phyloP scores from a whole-genome alignment of 2,797 vertebrate genomes.

The Chromis chromis region DNA sequence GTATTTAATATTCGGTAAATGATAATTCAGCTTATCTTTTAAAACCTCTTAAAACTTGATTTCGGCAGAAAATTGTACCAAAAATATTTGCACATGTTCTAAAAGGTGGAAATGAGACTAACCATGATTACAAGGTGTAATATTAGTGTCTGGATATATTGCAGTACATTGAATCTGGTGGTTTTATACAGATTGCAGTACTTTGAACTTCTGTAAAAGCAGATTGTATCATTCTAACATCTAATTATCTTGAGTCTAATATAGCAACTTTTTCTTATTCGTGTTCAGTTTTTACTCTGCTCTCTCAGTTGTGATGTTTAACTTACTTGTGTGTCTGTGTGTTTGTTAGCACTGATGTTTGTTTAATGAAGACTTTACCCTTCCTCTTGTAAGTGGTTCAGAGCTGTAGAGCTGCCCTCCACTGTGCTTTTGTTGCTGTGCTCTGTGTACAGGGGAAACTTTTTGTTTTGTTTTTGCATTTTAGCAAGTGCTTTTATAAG shows the following conservation, averaged over 20 bases:
- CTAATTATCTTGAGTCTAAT: slow-evolving; percentile 83
- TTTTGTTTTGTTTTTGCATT: slow-evolving; percentile 88
- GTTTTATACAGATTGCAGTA: slow-evolving; percentile 88
- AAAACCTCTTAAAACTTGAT: slow-evolving; percentile 88
- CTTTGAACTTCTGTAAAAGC: slow-evolving; percentile 85
- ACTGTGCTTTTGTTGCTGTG: slow-evolving; percentile 86
- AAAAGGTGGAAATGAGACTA: slow-evolving; percentile 43
- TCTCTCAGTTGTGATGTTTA: slow-evolving; percentile 85
- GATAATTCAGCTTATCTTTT: slow-evolving; percentile 86
- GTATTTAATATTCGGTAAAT: too few relatives aligned
- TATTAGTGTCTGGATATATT: slow-evolving; percentile 27
- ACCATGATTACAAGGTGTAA: slow-evolving; percentile 64
- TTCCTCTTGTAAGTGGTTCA: slow-evolving; percentile 87
- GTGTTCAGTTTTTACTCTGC: slow-evolving; percentile 73
- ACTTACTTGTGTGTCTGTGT: slow-evolving; percentile 85
- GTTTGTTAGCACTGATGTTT: slow-evolving; percentile 88
- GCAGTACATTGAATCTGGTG: slow-evolving; percentile 84
- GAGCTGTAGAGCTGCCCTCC: slow-evolving; percentile 86
- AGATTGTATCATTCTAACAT: slow-evolving; percentile 87
- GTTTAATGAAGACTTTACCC: slow-evolving; percentile 87
- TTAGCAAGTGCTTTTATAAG: slow-evolving; percentile 92
- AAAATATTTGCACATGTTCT: slow-evolving; percentile 82
- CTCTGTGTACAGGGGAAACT: slow-evolving; percentile 87
- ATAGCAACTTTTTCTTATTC: slow-evolving; percentile 84
- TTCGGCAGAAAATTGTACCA: slow-evolving; percentile 85